These are phyloP conservation scores for Stichodactyla mertensii DNA, from an alignment of 64 coral and sea anemone genomes.

Conservation along the genomic window DNA sequence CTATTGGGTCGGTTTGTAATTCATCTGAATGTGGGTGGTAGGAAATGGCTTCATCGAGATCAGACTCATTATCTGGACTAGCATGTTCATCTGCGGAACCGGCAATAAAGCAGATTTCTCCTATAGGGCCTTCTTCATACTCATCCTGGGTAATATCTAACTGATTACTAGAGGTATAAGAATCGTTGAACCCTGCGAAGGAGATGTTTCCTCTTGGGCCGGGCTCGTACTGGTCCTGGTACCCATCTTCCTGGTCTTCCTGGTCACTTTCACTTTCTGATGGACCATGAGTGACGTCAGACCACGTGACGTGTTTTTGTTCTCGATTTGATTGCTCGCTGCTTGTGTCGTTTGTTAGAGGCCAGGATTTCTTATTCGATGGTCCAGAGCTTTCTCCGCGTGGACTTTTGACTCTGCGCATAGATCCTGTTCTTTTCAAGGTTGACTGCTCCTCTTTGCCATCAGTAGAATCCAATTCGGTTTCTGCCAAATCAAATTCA, in stretches of 20 bases:
- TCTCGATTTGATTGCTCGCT: neutral
- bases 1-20: neutral
- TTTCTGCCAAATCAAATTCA: neutral
- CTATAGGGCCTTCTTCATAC: neutral
- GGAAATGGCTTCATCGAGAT: neutral
- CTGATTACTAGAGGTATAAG: no score
- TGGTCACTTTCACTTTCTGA: neutral
- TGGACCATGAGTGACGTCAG: neutral
- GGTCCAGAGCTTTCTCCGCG: neutral
- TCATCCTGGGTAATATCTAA: neutral
- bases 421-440: neutral
- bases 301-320: conserved; percentile 7
- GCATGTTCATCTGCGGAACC: neutral
- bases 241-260: neutral
- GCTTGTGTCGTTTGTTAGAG: neutral
- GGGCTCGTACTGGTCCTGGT: neutral
- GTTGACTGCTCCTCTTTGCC: neutral
- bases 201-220: neutral
- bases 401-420: neutral
- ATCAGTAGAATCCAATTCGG: neutral
- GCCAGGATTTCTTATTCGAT: neutral
- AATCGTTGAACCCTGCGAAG: neutral
- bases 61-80: neutral
- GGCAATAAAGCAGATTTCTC: neutral
- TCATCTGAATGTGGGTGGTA: neutral